A percentile compares a stretch with the other conserved stretches of the same genome.
phyloP scores from a whole-genome alignment of 2,797 vertebrate genomes.

The Presbytis comata region DNA sequence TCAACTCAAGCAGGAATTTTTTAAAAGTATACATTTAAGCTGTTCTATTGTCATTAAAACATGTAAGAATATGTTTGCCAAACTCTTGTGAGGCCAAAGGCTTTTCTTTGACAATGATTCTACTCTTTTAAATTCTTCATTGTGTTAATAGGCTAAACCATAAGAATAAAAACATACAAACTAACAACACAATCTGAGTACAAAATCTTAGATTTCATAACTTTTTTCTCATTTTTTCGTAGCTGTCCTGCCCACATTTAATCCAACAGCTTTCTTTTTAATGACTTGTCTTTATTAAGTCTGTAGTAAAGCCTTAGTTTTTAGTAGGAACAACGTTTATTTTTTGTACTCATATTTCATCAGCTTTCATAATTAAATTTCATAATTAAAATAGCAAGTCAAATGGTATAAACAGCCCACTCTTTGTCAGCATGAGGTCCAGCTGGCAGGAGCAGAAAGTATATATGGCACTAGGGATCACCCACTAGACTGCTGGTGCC shows the following conservation, averaged over 20 bases:
- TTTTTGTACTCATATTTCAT: slow-evolving; percentile 1
- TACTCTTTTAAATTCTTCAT: background rate
- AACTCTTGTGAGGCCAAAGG: background rate
- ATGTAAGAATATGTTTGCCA: background rate
- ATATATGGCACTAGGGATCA: background rate
- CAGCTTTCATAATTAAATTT: slow-evolving; percentile 47
- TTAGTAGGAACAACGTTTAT: background rate
- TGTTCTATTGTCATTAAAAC: background rate
- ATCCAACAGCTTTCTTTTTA: slow-evolving; percentile 18
- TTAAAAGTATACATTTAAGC: background rate
- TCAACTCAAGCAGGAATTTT: background rate
- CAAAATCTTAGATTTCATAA: background rate
- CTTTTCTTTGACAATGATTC: slow-evolving; percentile 6
- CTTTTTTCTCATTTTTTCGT: background rate
- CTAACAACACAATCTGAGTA: background rate
- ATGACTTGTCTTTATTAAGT: background rate
- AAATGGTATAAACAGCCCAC: background rate
- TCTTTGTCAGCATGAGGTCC: background rate
- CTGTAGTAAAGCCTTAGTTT: slow-evolving; percentile 26
- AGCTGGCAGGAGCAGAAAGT: background rate
- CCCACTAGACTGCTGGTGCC: background rate
- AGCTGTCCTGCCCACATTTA: background rate
- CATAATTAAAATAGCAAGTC: slow-evolving; percentile 33
- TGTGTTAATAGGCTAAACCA: background rate
- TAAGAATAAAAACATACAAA: background rate